Evolutionary conservation across 2,888 invertebrate species (phyloP), one percentile per base, ranked within the genome.

Genomic region (Nomada ruficornis): DNA sequence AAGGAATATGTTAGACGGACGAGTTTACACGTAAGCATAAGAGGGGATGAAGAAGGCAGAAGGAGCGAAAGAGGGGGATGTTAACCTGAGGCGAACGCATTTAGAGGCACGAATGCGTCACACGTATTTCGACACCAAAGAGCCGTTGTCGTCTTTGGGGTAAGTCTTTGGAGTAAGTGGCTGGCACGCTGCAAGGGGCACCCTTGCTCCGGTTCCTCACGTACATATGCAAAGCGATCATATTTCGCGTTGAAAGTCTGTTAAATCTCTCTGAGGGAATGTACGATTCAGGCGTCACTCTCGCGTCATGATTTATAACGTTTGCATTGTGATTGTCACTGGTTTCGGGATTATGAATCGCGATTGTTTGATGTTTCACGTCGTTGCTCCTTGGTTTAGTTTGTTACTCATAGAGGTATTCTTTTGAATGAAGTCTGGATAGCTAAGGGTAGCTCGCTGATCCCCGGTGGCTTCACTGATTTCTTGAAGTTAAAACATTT

Each of bases 91-190:
- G 73, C 77, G 54, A 55, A 71, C 68, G 69, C 55, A 73, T 83
- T 82, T 73, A 77, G 72, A 76, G 77, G 64, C 76, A 23, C 77
- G 77, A 70, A 71, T 64, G 69, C 69, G 64, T 83, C 82, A 26
- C 77, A 54, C 72, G 82, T 83, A 83, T 77, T 82, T 77, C 82
- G 82, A 77, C 82, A 73, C 82, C 82, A 62, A 82, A 82, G 82
- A 70, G 72, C 52, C 67, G 81, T 64, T 69, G 62, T 65, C 65
- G 75, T 82, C 77, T 82, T 63, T 62, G 68, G 80, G 77, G 68
- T 72, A 69, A 77, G 47, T 50, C 77, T 68, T 59, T 23, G 54
- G 68, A 26, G 54, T 70, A 76, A 72, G 76, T 77, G 82, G 82
- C 67, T 59, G 67, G 44, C 59, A 42, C 42, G 36, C 44, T 54